These are phyloP conservation scores for Latheticus oryzae DNA, from an alignment of 2,888 invertebrate species.

Conservation along the genomic window DNA sequence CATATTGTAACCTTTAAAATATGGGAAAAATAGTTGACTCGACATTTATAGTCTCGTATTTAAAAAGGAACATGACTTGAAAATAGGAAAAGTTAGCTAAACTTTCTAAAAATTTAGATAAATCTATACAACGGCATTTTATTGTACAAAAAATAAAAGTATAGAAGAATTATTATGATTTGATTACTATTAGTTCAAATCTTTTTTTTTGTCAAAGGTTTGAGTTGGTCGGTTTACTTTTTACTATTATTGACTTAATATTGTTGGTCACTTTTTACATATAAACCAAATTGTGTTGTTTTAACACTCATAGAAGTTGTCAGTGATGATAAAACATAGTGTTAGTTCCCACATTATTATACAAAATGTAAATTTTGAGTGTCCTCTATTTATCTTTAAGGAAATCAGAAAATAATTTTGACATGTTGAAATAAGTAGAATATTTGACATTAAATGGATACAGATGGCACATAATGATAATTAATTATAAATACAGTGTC, in stretches of 20 bases:
- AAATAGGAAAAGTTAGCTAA: constrained; percentile 31
- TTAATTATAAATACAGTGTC: constrained; percentile 10
- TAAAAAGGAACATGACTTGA: constrained; percentile 32
- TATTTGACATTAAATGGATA: constrained; percentile 2
- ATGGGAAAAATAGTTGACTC: constrained; percentile 34
- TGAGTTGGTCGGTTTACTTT: too few relatives aligned
- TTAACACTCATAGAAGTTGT: neutral
- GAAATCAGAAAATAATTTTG: constrained; percentile 7
- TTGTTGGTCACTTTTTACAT: too few relatives aligned
- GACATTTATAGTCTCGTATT: constrained; percentile 35
- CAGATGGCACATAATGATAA: constrained; percentile 9
- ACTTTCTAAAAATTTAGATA: constrained; percentile 29
- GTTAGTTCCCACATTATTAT: constrained; percentile 26
- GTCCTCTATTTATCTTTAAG: constrained; percentile 13
- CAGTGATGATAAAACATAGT: neutral
- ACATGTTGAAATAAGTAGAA: constrained; percentile 11
- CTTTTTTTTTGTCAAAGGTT: too few relatives aligned
- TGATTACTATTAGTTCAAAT: too few relatives aligned
- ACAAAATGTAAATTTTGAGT: constrained; percentile 17
- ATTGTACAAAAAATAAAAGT: too few relatives aligned
- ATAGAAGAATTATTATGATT: too few relatives aligned
- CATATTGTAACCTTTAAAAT: constrained; percentile 34
- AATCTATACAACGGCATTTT: too few relatives aligned
- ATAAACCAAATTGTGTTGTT: too few relatives aligned
- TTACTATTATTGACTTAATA: too few relatives aligned